Evolutionary conservation across 2,888 invertebrate species (phyloP), one percentile per base, ranked within the genome.

Genomic region (Nomada fabriciana): DNA sequence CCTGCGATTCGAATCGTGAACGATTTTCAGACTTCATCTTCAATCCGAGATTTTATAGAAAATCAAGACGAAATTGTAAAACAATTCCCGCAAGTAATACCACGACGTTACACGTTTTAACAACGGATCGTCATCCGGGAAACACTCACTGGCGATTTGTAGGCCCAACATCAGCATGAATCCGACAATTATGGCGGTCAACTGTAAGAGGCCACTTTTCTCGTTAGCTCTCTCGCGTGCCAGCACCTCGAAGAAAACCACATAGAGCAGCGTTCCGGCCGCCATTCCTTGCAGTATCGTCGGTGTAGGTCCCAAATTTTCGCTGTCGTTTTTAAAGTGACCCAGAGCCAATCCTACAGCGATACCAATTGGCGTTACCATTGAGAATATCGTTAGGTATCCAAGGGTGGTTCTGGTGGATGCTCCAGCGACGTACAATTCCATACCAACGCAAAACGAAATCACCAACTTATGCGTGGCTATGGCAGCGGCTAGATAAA

Each of bases 181-280:
- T 70, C 96, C 96, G 23, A 94, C 91, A 80, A 95, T 91, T 82
- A 96, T 95, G 50, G 95, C 95, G 4, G 95, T 88, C 25, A 96
- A 91, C 89, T 96, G 95, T 79, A 95, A 94, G 53, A 95, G 91
- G 18, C 96, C 96, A 78, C 95, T 95, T 88, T 95, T 95, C 53
- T 94, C 94, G 90, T 95, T 95, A 81, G 94, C 94, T 36, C 95
- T 94, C 89, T 97, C 97, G 80, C 97, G 95, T 9, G 97, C 96
- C 20, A 97, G 94, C n/a, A 97, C 96, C 94, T 97, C 97, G 94
- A 97, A 97, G 94, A 97, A 97, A 2, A 97, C 97, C 18, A 97
- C 97, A 94, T 97, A 97, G 18, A 97, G 94, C 69, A 97, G 95
- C 0, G 97, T 97, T 9, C 97, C 97, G 68, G 96, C 96, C 0